These are phyloP conservation scores for Lepidocyrtoides sp. DNA, from an alignment of 2,888 invertebrate species.

Conservation along the genomic window DNA sequence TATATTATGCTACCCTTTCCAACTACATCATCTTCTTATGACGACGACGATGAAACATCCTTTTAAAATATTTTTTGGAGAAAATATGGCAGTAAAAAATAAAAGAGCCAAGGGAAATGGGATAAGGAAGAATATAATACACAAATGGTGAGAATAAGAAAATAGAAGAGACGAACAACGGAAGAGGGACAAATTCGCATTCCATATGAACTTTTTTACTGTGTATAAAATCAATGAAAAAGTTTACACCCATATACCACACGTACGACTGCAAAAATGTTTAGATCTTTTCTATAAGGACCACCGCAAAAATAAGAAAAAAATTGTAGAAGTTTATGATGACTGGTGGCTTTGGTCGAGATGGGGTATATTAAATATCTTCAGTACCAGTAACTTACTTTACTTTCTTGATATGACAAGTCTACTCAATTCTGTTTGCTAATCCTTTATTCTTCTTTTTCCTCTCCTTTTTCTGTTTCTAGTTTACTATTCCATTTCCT, in stretches of 20 bases:
- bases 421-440: not conserved
- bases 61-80: conserved; percentile 22
- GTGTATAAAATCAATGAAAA: conserved; percentile 30
- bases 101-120: conserved; percentile 65
- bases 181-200: conserved; percentile 30
- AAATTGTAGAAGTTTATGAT: conserved; percentile 71
- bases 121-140: conserved; percentile 62
- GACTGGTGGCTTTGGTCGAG: conserved; percentile 65
- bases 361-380: conserved; percentile 68
- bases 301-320: not conserved
- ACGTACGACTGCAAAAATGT: conserved; percentile 58
- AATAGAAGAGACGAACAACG: too few relatives aligned
- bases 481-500: not conserved
- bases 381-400: conserved; percentile 25
- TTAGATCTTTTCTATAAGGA: not conserved
- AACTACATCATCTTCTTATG: not conserved
- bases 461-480: not conserved
- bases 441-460: conserved; percentile 34
- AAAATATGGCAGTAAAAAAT: conserved; percentile 62
- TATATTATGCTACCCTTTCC: not conserved
- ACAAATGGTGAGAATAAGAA: conserved; percentile 42
- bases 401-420: not conserved
- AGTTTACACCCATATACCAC: too few relatives aligned
- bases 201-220: not conserved
- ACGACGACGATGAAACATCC: not conserved